Evolutionary conservation across 2,888 invertebrate species (phyloP).

Genomic region (Margaritifera margaritifera): DNA sequence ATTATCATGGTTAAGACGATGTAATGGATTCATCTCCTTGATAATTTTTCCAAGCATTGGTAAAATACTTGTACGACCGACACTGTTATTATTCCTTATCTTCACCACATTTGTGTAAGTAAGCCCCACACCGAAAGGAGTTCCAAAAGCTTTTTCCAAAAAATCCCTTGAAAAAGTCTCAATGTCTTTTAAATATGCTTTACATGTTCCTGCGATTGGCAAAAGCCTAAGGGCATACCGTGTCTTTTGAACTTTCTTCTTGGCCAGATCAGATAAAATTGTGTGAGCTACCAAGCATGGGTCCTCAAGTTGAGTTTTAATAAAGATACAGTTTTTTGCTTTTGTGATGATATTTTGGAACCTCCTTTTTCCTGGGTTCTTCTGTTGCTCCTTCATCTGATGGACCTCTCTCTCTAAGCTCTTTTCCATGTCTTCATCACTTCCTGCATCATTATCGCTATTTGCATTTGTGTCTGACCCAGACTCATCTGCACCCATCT

Average conservation of each 20-base stretch:
- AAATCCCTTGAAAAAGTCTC: conserved; percentile 79
- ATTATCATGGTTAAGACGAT: conserved; percentile 81
- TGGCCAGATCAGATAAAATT: conserved; percentile 83
- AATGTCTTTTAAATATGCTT: conserved; percentile 84
- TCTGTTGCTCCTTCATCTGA: conserved; percentile 45
- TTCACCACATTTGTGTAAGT: conserved; percentile 63
- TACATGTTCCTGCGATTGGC: conserved; percentile 86
- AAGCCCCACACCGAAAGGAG: conserved; percentile 38
- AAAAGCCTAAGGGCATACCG: conserved; percentile 85
- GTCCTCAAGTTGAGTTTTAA: conserved; percentile 83
- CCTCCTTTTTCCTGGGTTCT: conserved; percentile 47
- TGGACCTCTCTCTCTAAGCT: conserved; percentile 68
- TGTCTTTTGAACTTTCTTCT: conserved; percentile 82
- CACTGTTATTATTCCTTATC: conserved; percentile 60
- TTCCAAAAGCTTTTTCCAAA: conserved; percentile 81
- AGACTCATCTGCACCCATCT: not conserved
- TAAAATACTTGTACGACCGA: conserved; percentile 79
- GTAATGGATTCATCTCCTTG: conserved; percentile 78
- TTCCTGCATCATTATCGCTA: conserved; percentile 76
- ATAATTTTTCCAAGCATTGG: conserved; percentile 83
- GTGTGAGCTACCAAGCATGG: conserved; percentile 82
- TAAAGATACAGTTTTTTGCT: conserved; percentile 89
- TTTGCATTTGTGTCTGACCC: conserved; percentile 50
- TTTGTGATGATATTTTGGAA: conserved; percentile 83
- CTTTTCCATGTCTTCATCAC: conserved; percentile 74